Evolutionary conservation across 2,797 vertebrate species (phyloP), one percentile per base, ranked within the genome.

Genomic region (Phrynocephalus guinanensis): DNA sequence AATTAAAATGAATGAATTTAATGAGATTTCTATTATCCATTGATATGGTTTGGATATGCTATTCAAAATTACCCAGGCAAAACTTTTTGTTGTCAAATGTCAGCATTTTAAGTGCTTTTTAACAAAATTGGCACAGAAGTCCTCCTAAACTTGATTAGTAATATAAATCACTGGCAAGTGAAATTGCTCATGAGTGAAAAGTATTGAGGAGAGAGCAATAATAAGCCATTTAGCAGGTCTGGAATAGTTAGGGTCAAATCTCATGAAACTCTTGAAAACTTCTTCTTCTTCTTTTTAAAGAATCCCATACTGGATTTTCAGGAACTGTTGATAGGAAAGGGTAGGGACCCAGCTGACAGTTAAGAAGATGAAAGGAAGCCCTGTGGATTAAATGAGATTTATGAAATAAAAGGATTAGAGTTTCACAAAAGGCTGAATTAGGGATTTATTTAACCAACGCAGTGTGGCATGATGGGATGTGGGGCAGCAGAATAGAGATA

Each of bases 331-430:
- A 93, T 92, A 95, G 93, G 92, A 93, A 94, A 90, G 22, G 75
- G 94, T 95, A 93, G 95, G 95, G 94, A 94, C 93, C 92, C 93
- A 91, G 92, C 44, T 93, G 95, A 95, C 91, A 94, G 94, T 91
- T 93, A 91, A 91, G 92, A 93, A 96, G 95, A 97, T 97, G 95
- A 97, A 97, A 97, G 95, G 85, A 95, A 95, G 88, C 89, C 88
- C 86, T 90, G 94, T 0, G 71, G 96, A 96, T 97, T 97, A 97
- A 96, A 95, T 89, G 79, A 97, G 97, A 95, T 96, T 97, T 95
- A 95, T 95, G 93, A 97, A 97, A 97, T 96, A 97, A 97, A 97
- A 95, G 96, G 97, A 97, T 97, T 97, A 97, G 85, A 84, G 26
- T 70, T 90, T 92, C 91, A 97, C 97, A 97, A 97, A 97, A 97